Conservation (phyloP, 2,113 vertebrate genomes). For the Ploceus nigricollis region DNA sequence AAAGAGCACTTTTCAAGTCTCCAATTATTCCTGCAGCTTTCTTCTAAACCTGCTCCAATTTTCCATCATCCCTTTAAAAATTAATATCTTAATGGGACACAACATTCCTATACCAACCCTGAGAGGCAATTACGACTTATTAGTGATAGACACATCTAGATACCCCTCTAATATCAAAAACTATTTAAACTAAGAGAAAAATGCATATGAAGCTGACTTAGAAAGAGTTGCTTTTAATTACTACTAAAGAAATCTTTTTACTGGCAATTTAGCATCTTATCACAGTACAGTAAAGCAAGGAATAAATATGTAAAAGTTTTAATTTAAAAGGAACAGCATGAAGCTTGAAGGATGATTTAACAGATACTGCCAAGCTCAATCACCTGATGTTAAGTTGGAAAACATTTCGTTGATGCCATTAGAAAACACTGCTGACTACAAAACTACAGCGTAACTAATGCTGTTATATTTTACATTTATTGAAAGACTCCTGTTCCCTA, state of each 20-base stretch:
- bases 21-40: neutral
- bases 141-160: neutral
- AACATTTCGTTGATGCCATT: neutral
- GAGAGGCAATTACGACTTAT: neutral
- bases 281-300: neutral
- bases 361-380: constrained; percentile 15
- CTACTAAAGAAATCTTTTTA: neutral
- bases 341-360: constrained; percentile 49
- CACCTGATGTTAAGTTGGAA: constrained; percentile 10
- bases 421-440: neutral
- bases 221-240: neutral
- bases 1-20: neutral
- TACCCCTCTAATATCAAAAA: neutral
- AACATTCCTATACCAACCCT: neutral
- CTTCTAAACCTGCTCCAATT: constrained; percentile 21
- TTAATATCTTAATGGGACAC: neutral
- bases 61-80: neutral
- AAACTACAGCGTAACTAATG: neutral
- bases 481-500: neutral
- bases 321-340: constrained; percentile 40
- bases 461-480: neutral
- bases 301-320: constrained; percentile 15
- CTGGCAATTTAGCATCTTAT: neutral
- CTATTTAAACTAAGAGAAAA: neutral
- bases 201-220: neutral